A percentile compares a stretch with the other conserved stretches of the same genome.
Evolutionary conservation across 2,113 vertebrate genomes (phyloP).

Genomic region (Capra hircus): DNA sequence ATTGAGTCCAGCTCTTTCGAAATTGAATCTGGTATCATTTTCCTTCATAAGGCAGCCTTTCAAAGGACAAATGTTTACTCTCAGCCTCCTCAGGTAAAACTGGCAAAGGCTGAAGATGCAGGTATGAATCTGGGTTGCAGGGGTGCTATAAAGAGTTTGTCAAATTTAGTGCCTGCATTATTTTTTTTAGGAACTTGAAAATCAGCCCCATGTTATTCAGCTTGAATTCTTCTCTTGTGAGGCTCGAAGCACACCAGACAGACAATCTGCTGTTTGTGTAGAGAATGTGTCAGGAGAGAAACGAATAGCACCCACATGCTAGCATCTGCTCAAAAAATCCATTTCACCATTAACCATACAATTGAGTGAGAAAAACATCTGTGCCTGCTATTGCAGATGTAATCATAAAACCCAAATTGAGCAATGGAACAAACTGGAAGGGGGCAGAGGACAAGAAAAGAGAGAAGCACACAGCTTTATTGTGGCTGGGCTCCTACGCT

Average conservation of each 20-base stretch:
- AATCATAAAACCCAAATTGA: slow-evolving; percentile 32
- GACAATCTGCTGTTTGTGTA: slow-evolving; percentile 44
- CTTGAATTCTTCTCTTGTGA: slow-evolving; percentile 31
- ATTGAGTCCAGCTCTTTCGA: background rate
- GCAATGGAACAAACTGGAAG: background rate
- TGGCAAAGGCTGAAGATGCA: background rate
- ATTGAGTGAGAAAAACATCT: slow-evolving; percentile 64
- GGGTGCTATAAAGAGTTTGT: background rate
- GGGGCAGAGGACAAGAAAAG: slow-evolving; percentile 23
- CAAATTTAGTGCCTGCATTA: background rate
- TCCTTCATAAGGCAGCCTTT: background rate
- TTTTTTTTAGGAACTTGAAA: slow-evolving; percentile 33
- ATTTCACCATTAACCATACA: slow-evolving; percentile 59
- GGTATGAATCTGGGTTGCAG: background rate
- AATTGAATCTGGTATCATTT: slow-evolving; percentile 18
- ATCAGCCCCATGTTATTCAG: slow-evolving; percentile 2
- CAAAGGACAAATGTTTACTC: background rate
- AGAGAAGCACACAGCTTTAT: background rate
- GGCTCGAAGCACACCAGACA: slow-evolving; percentile 42
- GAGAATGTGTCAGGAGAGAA: slow-evolving; percentile 53
- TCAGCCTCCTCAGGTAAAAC: background rate
- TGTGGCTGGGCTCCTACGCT: background rate
- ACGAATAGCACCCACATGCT: slow-evolving; percentile 8
- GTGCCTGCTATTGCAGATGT: slow-evolving; percentile 39
- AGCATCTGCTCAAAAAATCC: slow-evolving; percentile 56